Evolutionary conservation across 1,140 invertebrate genomes (phyloP), one percentile per base, ranked within the genome.

Genomic region (Scaptomyza hsui): DNA sequence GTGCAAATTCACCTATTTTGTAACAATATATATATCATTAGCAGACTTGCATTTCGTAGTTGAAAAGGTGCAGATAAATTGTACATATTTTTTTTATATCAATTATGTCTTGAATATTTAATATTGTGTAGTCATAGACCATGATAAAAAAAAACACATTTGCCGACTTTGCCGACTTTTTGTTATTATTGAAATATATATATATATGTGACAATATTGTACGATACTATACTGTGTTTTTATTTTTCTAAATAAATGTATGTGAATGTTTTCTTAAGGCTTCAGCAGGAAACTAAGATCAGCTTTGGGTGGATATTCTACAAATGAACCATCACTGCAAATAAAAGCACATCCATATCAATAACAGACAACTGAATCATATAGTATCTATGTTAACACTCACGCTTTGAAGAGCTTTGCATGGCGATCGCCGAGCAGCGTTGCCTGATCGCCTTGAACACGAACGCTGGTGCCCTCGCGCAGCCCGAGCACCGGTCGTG

Each of bases 381-480:
- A 3, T 19, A 10, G 24, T 24, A 24, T 4, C 4, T 29, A 32
- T n/a, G 9, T 15, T 1, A 12, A 5, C 15, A 91, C 93, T 93
- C 93, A 95, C 95, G 92, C 92, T 65, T 91, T 76, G 92, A 96
- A 96, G 9, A 96, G 89, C 75, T 94, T 93, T 4, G 95, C 95
- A 73, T 92, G 91, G 64, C 92, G 90, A 13, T 93, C 78, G 19
- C 96, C 96, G 78, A 93, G 93, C 2, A 96, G 79, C 16, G 90
- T 92, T 15, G 94, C 93, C 41, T 91, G 91, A 69, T 94, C 90
- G 26, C 93, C 94, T 77, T 94, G 91, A 3, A 96, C 93, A 49
- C 93, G 89, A 26, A 96, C 90, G 60, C 94, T 94, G 57, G 93
- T 93, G 4, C 96, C 96, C 92, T 97, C 96, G 78, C 94, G 92